Evolutionary conservation across 2,113 vertebrate species (phyloP), one percentile per base, ranked within the genome.

Genomic region (Bos indicus): DNA sequence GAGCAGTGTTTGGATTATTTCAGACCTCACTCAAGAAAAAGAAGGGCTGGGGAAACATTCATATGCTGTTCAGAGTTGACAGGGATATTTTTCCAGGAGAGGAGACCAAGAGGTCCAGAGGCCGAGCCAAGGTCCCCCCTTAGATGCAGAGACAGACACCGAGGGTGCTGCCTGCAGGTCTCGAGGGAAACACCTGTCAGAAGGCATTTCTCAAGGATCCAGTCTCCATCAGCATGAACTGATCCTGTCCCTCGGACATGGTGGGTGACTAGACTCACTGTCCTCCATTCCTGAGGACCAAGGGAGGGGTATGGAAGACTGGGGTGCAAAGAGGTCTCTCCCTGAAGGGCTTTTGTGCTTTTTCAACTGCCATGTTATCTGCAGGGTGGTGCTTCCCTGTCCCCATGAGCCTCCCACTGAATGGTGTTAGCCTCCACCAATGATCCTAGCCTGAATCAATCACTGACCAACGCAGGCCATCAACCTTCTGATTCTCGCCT

Each of bases 111-210:
- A 67, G 14, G 25, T 46, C n/a, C 17, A 21, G 64, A 30, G 56
- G 36, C 6, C 1, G 0, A 33, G 28, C 12, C 67, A 48, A 33
- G 60, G 17, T 59, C 33, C 14, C 14, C 3, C 78, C 5, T 33
- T 9, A 30, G 16, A 33, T 6, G 28, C 23, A 77, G 46, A 57
- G 43, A 23, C 25, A 85, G 67, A 36, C 33, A 21, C 28, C 59
- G 5, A 25, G 33, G 26, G 33, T 25, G 60, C 56, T n/a, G 15
- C 21, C 3, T 0, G 1, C 91, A 6, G 12, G 25, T 21, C 64
- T 51, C 10, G 9, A 82, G 36, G 33, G 30, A 26, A 19, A 23
- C 77, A 48, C 43, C 51, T 74, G 88, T 60, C 26, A 13, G n/a
- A 88, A 86, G 60, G 21, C 1, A 1, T 82, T 33, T 64, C 48